A percentile compares a stretch with the other conserved stretches of the same genome.
These are phyloP conservation scores for Leucozona laternaria DNA, from an alignment of 2,888 invertebrate species.

Conservation along the genomic window DNA sequence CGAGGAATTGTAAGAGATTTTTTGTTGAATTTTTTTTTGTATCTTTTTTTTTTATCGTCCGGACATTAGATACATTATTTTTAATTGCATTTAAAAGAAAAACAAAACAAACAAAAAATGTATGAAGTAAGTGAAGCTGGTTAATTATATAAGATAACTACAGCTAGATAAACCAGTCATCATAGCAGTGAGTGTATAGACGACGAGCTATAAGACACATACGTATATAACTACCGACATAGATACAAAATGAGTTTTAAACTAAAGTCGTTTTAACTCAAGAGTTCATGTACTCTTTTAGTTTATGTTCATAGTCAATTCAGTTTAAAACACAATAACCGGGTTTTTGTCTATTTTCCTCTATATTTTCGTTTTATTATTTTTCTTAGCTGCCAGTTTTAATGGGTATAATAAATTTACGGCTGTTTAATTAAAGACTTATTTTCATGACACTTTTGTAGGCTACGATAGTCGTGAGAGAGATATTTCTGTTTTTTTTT, in stretches of 20 bases:
- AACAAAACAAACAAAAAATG: conserved; percentile 7
- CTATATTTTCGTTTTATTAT: conserved; percentile 47
- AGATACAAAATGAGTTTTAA: background rate
- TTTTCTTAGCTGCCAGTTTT: conserved; percentile 54
- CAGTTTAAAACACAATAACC: conserved; percentile 55
- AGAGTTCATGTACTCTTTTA: conserved; percentile 50
- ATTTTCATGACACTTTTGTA: conserved; percentile 48
- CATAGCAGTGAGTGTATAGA: conserved; percentile 2
- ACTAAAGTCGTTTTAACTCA: conserved; percentile 9
- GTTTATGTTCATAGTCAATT: conserved; percentile 37
- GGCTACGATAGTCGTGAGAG: conserved; percentile 30
- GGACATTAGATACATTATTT: conserved; percentile 69
- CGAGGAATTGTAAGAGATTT: conserved; percentile 58
- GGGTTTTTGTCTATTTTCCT: conserved; percentile 71
- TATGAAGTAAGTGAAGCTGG: conserved; percentile 62
- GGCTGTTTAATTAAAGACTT: conserved; percentile 67
- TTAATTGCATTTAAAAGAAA: conserved; percentile 70
- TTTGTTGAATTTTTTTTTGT: conserved; percentile 31
- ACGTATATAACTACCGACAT: background rate
- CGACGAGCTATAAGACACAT: background rate
- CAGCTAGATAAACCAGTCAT: conserved; percentile 38
- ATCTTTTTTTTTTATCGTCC: conserved; percentile 44
- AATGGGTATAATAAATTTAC: conserved; percentile 69
- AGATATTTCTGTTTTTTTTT: conserved; percentile 34
- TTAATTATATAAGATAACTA: conserved; percentile 73